Percentiles rank a stretch among this genome's conserved stretches.
phyloP scores from a whole-genome alignment of 2,113 vertebrate species.

The Thamnaconus septentrionalis region DNA sequence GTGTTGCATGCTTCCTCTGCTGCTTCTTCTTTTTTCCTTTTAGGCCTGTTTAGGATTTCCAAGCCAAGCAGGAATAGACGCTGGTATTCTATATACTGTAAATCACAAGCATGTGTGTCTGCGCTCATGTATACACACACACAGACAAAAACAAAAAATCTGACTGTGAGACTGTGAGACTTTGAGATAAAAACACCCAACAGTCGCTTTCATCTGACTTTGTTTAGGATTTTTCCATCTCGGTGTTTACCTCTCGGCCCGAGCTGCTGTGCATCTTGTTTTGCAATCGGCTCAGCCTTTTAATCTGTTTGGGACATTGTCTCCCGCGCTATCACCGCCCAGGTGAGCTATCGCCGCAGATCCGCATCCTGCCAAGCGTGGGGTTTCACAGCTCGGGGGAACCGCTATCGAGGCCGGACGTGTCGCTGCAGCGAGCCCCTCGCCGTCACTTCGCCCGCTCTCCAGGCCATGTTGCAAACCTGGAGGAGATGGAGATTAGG shows the following conservation, averaged over 20 bases:
- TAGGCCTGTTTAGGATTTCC: conserved; percentile 23
- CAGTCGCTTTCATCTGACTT: conserved; percentile 57
- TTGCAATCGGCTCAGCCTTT: conserved; percentile 55
- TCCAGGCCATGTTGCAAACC: conserved; percentile 57
- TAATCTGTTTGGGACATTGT: conserved; percentile 71
- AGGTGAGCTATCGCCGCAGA: conserved; percentile 69
- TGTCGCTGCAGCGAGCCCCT: conserved; percentile 34
- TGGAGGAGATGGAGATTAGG: conserved; percentile 43
- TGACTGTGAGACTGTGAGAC: too few species aligned
- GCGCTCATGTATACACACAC: conserved; percentile 24
- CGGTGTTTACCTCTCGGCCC: conserved; percentile 53
- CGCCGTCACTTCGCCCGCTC: conserved; percentile 26
- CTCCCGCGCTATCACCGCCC: conserved; percentile 64
- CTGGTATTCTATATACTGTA: conserved; percentile 39
- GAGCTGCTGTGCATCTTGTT: conserved; percentile 63
- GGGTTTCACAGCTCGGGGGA: conserved; percentile 74
- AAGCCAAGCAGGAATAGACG: conserved; percentile 51
- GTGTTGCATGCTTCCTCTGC: conserved; percentile 8
- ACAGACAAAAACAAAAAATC: conserved; percentile 28
- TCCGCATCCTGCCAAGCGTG: conserved; percentile 70
- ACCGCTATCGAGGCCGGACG: conserved; percentile 64
- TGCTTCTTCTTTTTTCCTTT: not conserved
- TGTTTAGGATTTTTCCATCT: conserved; percentile 60
- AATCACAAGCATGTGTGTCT: conserved; percentile 43
- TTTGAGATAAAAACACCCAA: conserved; percentile 56